Evolutionary conservation across 2,113 vertebrate genomes (phyloP).

Genomic region (Leuciscus idus): DNA sequence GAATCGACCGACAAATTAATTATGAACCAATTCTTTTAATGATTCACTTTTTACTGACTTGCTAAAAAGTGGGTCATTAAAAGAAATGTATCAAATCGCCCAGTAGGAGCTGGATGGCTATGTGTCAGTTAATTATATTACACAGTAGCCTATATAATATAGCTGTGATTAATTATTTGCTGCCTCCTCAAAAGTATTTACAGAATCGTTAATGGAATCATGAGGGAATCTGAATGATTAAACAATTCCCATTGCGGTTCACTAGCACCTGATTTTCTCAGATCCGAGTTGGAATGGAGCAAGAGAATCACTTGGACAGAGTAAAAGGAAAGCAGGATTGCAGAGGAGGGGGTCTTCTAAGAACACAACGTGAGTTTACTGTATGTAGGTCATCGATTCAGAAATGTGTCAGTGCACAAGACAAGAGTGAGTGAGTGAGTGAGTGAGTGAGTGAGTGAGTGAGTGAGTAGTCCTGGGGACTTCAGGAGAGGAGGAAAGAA

Average conservation of each 20-base stretch:
- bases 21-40: background rate
- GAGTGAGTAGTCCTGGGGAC: too few relatives aligned
- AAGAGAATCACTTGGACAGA: background rate
- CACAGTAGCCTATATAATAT: background rate
- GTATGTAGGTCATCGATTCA: conserved; percentile 71
- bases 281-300: background rate
- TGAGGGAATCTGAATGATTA: background rate
- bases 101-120: background rate
- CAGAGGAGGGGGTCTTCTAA: background rate
- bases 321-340: background rate
- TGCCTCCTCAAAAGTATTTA: conserved; percentile 4
- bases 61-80: background rate
- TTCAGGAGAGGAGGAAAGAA: too few relatives aligned
- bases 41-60: background rate
- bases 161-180: background rate
- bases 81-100: background rate
- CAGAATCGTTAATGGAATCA: background rate
- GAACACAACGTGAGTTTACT: conserved; percentile 12
- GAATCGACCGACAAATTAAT: too few relatives aligned
- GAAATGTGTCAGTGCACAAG: conserved; percentile 73
- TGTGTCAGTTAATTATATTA: background rate
- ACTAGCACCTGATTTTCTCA: background rate
- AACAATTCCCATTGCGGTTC: background rate
- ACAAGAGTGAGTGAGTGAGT: background rate
- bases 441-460: too few relatives aligned